Evolutionary conservation across 2,113 vertebrate species (phyloP).

Genomic region (Orthonyx spaldingii): DNA sequence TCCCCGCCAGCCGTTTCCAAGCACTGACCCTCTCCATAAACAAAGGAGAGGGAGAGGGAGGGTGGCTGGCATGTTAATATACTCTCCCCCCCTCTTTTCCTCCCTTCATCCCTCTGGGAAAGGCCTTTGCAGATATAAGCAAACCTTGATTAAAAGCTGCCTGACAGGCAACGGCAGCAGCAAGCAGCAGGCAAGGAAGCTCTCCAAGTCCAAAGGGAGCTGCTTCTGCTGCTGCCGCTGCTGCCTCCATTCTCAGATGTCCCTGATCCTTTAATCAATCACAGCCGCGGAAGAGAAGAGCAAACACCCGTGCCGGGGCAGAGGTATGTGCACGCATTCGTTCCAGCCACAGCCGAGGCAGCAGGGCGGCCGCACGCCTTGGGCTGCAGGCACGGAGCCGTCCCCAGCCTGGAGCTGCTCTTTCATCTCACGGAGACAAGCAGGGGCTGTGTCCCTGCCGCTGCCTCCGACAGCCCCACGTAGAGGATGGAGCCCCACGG

Average conservation of each 20-base stretch:
- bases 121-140: slow-evolving; percentile 70
- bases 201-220: slow-evolving; percentile 63
- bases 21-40: slow-evolving; percentile 64
- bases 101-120: slow-evolving; percentile 65
- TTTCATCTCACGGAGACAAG: background rate
- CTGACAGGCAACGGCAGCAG: slow-evolving; percentile 55
- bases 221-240: slow-evolving; percentile 45
- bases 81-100: slow-evolving; percentile 55
- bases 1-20: slow-evolving; percentile 28
- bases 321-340: slow-evolving; percentile 61
- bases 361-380: background rate
- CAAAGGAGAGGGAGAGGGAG: slow-evolving; percentile 57
- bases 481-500: accelerated
- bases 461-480: accelerated
- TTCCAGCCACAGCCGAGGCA: slow-evolving; percentile 28
- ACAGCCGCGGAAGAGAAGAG: slow-evolving; percentile 48
- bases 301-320: slow-evolving; percentile 60
- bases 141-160: slow-evolving; percentile 65
- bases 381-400: background rate
- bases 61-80: slow-evolving; percentile 69
- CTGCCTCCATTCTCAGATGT: slow-evolving; percentile 44
- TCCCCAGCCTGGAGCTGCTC: background rate
- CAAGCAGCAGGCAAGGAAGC: slow-evolving; percentile 60
- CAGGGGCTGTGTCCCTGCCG: background rate
- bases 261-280: slow-evolving; percentile 62